Conservation (phyloP, 2,797 vertebrate genomes). For the Cossypha niveicapilla region DNA sequence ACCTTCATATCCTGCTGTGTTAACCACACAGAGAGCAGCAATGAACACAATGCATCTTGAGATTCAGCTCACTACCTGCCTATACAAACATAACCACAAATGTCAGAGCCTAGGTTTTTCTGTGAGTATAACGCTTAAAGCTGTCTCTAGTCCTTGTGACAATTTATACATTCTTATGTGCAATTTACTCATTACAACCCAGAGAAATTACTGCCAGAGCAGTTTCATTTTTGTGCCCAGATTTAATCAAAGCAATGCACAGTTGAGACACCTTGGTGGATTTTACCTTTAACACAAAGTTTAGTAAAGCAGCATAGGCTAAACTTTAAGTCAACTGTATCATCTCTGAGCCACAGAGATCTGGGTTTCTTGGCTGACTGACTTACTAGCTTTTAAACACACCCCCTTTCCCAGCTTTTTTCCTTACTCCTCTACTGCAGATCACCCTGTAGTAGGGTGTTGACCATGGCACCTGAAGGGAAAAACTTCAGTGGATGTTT, state of each 20-base stretch:
- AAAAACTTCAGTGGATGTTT: not conserved
- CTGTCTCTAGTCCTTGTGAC: not conserved
- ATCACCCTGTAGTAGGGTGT: not conserved
- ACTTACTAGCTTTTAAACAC: not conserved
- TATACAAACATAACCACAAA: not conserved
- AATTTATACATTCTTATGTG: not conserved
- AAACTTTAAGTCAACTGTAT: not conserved
- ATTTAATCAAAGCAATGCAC: not conserved
- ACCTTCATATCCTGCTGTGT: not conserved
- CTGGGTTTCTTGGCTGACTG: not conserved
- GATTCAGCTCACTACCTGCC: not conserved
- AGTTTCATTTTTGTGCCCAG: not conserved
- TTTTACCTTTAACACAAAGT: not conserved
- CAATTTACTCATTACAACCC: not conserved
- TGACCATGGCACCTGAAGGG: not conserved
- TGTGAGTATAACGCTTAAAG: not conserved
- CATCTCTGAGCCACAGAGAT: not conserved
- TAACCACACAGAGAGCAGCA: not conserved
- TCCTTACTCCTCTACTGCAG: not conserved
- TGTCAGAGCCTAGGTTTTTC: not conserved
- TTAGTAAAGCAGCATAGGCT: not conserved
- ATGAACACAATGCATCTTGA: not conserved
- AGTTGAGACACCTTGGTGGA: not conserved
- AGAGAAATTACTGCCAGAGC: not conserved
- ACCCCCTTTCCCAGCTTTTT: not conserved